Evolutionary conservation across 2,113 vertebrate species (phyloP).

Genomic region (Sinocyclocheilus grahami): DNA sequence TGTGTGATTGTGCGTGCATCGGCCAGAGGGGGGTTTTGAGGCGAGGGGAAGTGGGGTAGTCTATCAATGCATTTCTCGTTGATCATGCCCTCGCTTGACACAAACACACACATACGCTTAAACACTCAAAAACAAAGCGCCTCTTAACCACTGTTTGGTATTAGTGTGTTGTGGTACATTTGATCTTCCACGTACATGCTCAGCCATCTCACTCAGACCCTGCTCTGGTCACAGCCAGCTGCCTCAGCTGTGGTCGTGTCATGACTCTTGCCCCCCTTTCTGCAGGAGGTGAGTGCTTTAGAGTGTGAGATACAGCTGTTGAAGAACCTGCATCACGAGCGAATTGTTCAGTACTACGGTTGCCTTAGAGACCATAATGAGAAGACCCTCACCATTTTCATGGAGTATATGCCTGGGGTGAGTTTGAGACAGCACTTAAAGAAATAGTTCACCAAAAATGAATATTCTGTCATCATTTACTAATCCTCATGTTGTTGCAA

Average conservation of each 20-base stretch:
- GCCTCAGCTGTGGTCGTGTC: background rate
- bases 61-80: background rate
- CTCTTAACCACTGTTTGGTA: background rate
- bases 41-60: background rate
- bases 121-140: background rate
- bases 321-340: conserved; percentile 93
- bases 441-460: background rate
- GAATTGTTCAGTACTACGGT: conserved; percentile 94
- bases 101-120: background rate
- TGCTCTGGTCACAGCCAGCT: background rate
- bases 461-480: background rate
- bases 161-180: background rate
- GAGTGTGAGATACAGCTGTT: conserved; percentile 97
- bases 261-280: conserved; percentile 22
- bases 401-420: conserved; percentile 98
- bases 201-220: background rate
- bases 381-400: conserved; percentile 95
- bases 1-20: conserved; percentile 37
- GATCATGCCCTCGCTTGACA: background rate
- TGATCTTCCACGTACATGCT: conserved; percentile 16
- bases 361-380: conserved; percentile 88
- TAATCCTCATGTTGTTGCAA: background rate
- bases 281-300: conserved; percentile 92
- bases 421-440: conserved; percentile 53
- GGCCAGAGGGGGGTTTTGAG: conserved; percentile 17